Conservation (phyloP, 2,797 vertebrate species). For the Protosalanx chinensis region DNA sequence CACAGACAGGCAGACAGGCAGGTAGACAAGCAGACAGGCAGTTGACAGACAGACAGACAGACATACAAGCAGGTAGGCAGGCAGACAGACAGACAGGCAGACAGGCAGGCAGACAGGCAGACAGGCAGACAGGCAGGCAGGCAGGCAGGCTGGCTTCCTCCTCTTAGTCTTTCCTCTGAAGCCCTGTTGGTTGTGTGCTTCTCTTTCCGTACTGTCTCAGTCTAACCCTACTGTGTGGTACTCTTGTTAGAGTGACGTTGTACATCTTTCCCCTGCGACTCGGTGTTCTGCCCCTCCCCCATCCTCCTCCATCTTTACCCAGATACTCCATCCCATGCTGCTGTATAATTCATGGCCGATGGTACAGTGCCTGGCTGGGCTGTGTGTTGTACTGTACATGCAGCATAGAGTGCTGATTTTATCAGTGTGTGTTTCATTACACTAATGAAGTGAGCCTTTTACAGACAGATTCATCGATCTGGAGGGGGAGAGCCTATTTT, state of each 20-base stretch:
- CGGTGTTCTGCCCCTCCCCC: neutral
- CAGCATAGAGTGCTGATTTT: slow-evolving; percentile 16
- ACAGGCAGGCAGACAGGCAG: too few relatives aligned
- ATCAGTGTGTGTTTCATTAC: slow-evolving; percentile 25
- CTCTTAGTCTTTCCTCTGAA: neutral
- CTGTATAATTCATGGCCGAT: neutral
- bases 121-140: neutral
- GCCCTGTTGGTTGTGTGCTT: too few relatives aligned
- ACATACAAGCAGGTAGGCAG: too few relatives aligned
- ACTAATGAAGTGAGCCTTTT: slow-evolving; percentile 18
- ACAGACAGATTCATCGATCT: slow-evolving; percentile 6
- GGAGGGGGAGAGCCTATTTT: slow-evolving; percentile 8
- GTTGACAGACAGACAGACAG: too few relatives aligned
- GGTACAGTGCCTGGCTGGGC: too few relatives aligned
- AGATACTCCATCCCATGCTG: neutral
- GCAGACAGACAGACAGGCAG: too few relatives aligned
- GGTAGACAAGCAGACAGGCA: too few relatives aligned
- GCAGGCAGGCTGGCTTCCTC: neutral
- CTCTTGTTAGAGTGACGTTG: neutral
- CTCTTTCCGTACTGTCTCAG: too few relatives aligned
- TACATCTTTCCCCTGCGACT: neutral
- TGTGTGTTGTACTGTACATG: neutral
- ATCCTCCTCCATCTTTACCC: neutral
- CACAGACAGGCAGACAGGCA: too few relatives aligned
- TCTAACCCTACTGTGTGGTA: neutral